Evolutionary conservation across 2,797 vertebrate genomes (phyloP), one percentile per base, ranked within the genome.

Genomic region (Morelia viridis): DNA sequence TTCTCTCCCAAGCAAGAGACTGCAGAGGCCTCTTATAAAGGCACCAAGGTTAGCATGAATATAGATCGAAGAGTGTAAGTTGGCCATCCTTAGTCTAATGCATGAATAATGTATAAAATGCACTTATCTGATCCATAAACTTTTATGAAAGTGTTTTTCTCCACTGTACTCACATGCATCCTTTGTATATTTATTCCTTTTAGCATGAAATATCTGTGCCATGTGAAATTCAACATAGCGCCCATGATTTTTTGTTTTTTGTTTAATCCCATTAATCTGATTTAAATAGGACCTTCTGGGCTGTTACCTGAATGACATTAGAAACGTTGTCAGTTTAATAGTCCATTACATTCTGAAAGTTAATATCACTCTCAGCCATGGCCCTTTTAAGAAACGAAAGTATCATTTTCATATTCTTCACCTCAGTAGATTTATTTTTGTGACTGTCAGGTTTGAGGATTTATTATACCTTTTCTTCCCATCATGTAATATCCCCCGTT

Each of bases 321-420:
- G 28, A 90, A 58, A 4, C 56, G 84, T 89, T 93, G 92, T 53
- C 17, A 89, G 24, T 50, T 60, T 88, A 92, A 80, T 89, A 85
- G 87, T 62, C 26, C 65, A 83, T 87, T 83, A 24, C 31, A 58
- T 94, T 94, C 68, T 80, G 80, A 91, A 91, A 86, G 50, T 83
- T 88, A n/a, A 84, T 56, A 50, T 85, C 9, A 60, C 57, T 87
- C 88, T 92, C 57, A 85, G 8, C 61, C 85, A 50, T 3, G 22
- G 10, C 62, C 58, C 28, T 83, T 89, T 89, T 68, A 89, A 64
- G 65, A 28, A 89, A 85, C 46, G n/a, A 89, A 93, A 94, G 26
- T 6, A 65, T 65, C 17, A 10, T 9, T 88, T 89, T 65, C 64
- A 85, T 61, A 80, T 60, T 28, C 56, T 56, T 84, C 22, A 15